These are phyloP conservation scores for Malaclemys terrapin DNA, from an alignment of 2,113 vertebrate species.

Conservation along the genomic window DNA sequence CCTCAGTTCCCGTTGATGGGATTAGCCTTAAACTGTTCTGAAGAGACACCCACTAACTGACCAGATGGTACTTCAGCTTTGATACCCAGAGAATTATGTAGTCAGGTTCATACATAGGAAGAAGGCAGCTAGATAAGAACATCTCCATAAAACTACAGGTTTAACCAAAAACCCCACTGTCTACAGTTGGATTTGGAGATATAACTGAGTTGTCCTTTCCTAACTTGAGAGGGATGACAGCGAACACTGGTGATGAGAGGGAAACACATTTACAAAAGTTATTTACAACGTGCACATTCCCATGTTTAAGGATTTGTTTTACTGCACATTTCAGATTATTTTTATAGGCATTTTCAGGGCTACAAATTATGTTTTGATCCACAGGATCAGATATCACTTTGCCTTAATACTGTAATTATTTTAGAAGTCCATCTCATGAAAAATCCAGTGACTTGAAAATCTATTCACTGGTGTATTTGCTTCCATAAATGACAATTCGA, in stretches of 20 bases:
- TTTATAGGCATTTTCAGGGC: neutral
- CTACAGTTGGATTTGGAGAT: neutral
- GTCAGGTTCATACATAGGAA: neutral
- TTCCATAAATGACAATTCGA: neutral
- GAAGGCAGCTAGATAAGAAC: neutral
- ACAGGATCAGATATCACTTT: neutral
- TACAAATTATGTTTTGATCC: neutral
- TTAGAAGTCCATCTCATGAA: neutral
- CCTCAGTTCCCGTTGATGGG: conserved; percentile 34
- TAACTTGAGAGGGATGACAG: rapidly evolving
- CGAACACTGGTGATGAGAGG: neutral
- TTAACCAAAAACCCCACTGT: neutral
- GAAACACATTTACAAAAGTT: neutral
- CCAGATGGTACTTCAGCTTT: conserved; percentile 42
- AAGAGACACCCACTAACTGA: neutral
- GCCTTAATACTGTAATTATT: neutral
- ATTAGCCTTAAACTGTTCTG: conserved; percentile 52
- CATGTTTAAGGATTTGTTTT: neutral
- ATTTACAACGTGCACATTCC: neutral
- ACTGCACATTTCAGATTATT: neutral
- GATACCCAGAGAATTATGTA: conserved; percentile 15
- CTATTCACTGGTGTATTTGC: neutral
- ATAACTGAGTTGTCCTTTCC: neutral
- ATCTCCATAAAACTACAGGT: neutral
- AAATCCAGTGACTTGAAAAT: neutral